These are phyloP conservation scores for Micromussa lordhowensis DNA, from an alignment of 92 coral and sea anemone genomes.

Conservation along the genomic window DNA sequence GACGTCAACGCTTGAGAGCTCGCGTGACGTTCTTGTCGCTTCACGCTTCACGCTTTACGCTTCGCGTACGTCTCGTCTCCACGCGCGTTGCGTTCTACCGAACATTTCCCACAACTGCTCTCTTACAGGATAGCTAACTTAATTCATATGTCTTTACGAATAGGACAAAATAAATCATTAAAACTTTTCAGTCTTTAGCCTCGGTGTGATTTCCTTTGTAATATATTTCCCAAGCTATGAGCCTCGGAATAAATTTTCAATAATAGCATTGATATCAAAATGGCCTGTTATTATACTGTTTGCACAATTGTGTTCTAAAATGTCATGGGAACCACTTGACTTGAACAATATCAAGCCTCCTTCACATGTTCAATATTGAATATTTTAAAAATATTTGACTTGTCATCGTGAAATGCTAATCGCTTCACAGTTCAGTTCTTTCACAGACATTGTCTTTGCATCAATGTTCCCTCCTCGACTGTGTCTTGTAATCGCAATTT, in stretches of 20 bases:
- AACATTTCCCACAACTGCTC: not conserved
- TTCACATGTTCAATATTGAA: not conserved
- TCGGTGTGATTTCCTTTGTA: not conserved
- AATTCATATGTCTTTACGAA: not conserved
- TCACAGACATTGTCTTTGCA: not conserved
- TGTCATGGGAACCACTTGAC: slow-evolving; percentile 31
- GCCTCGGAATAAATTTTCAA: not conserved
- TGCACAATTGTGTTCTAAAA: not conserved
- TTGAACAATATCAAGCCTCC: not conserved
- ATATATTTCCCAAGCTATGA: not conserved
- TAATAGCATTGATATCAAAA: not conserved
- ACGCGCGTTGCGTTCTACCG: not conserved
- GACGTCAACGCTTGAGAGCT: too few species aligned
- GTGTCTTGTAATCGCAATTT: not conserved
- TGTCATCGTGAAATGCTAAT: slow-evolving; percentile 24
- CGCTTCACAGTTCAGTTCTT: not conserved
- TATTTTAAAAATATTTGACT: slow-evolving; percentile 1
- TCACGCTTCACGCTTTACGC: not conserved
- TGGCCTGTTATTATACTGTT: not conserved
- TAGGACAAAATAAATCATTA: not conserved
- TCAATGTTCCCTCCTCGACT: not conserved
- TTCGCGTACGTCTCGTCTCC: not conserved
- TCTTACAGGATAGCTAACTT: not conserved
- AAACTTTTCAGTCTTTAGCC: not conserved
- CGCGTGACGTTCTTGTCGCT: too few species aligned